Percentiles rank a stretch among this genome's conserved stretches.
phyloP scores from a whole-genome alignment of 2,113 vertebrate species.

The Platycercus adscitus region DNA sequence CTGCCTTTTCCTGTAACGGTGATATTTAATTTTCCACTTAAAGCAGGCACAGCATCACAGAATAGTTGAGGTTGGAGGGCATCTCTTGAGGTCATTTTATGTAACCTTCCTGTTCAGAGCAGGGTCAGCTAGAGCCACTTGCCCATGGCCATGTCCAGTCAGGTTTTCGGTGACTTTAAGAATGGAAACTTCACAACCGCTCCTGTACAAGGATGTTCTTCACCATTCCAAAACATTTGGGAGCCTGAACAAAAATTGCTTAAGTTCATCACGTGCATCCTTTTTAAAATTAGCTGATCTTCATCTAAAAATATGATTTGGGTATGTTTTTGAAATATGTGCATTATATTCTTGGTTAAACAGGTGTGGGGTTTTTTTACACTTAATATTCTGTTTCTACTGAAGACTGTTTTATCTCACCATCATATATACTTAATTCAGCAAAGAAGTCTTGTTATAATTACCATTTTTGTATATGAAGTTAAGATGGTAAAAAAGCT shows the following conservation, averaged over 20 bases:
- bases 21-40: slow-evolving; percentile 6
- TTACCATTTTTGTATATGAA: background rate
- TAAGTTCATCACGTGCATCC: background rate
- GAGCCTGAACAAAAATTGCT: background rate
- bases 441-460: background rate
- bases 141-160: rapidly evolving
- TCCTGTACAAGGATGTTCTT: background rate
- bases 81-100: background rate
- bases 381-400: background rate
- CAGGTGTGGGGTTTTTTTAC: background rate
- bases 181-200: background rate
- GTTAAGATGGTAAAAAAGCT: background rate
- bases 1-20: background rate
- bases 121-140: rapidly evolving
- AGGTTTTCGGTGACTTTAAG: background rate
- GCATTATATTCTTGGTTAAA: background rate
- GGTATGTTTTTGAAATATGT: background rate
- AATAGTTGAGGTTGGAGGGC: background rate
- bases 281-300: background rate
- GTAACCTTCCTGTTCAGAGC: background rate
- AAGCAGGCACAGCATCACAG: background rate
- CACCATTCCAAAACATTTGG: background rate
- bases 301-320: background rate
- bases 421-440: background rate
- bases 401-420: background rate